Evolutionary conservation across 2,888 invertebrate species (phyloP).

Genomic region (Tenthredo scrophulariae): DNA sequence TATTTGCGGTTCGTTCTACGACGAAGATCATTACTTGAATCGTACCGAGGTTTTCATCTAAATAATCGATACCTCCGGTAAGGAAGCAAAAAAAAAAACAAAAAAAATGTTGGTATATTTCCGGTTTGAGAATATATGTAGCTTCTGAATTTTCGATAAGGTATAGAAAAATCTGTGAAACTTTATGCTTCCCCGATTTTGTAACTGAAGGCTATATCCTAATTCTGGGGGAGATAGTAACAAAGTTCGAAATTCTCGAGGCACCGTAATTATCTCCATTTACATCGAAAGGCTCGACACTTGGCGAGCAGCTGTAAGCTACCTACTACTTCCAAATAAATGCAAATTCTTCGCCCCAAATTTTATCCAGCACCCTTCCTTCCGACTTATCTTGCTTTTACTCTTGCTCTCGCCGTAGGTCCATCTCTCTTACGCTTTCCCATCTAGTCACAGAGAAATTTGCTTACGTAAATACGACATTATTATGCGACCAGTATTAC

Average conservation of each 20-base stretch:
- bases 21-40: not conserved
- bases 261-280: slow-evolving; percentile 59
- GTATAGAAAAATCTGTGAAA: not conserved
- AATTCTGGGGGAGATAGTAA: not conserved
- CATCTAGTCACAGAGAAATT: slow-evolving; percentile 59
- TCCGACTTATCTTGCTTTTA: not conserved
- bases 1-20: not conserved
- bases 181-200: not conserved
- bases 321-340: slow-evolving; percentile 67
- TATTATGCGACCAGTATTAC: slow-evolving; percentile 48
- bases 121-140: not conserved
- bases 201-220: not conserved
- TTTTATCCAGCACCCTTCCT: not conserved
- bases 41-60: not conserved
- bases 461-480: slow-evolving; percentile 69
- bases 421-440: slow-evolving; percentile 28
- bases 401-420: not conserved
- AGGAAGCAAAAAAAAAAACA: too few species aligned
- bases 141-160: not conserved
- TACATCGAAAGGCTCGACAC: slow-evolving; percentile 70
- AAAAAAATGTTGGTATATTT: not conserved
- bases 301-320: slow-evolving; percentile 67
- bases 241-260: slow-evolving; percentile 28
- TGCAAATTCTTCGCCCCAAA: slow-evolving; percentile 66
- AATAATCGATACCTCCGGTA: not conserved